Conservation (phyloP, 2,113 vertebrate species). For the Notarius lentiginosus region DNA sequence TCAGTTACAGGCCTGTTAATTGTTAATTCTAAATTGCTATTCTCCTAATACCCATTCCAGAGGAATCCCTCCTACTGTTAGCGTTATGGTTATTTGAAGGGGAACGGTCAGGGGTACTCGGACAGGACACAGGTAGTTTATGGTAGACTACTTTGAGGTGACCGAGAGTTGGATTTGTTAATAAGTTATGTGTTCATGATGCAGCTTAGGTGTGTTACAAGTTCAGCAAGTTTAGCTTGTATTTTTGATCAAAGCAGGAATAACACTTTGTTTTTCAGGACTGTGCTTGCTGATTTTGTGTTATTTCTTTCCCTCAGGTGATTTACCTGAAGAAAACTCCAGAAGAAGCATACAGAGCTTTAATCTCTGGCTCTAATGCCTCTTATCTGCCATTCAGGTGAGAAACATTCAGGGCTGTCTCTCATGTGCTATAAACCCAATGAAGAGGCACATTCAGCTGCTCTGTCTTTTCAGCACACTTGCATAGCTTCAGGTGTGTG, state of each 20-base stretch:
- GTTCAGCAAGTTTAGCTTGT: not conserved
- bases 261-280: not conserved
- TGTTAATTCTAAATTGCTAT: not conserved
- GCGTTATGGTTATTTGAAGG: too few species aligned
- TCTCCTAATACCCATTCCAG: not conserved
- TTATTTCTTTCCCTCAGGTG: constrained; percentile 72
- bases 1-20: too few species aligned
- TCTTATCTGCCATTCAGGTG: constrained; percentile 97
- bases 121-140: not conserved
- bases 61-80: too few species aligned
- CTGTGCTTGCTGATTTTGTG: not conserved
- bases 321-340: constrained; percentile 96
- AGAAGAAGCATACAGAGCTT: constrained; percentile 87
- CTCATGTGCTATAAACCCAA: not conserved
- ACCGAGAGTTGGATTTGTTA: not conserved
- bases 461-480: not conserved
- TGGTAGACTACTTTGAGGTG: not conserved
- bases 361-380: constrained; percentile 86
- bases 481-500: not conserved
- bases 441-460: not conserved
- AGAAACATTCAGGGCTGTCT: constrained; percentile 20
- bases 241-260: not conserved
- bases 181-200: not conserved
- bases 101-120: too few species aligned
- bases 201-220: not conserved